Conservation (phyloP, 2,113 vertebrate genomes). For the Vireo altiloquus region DNA sequence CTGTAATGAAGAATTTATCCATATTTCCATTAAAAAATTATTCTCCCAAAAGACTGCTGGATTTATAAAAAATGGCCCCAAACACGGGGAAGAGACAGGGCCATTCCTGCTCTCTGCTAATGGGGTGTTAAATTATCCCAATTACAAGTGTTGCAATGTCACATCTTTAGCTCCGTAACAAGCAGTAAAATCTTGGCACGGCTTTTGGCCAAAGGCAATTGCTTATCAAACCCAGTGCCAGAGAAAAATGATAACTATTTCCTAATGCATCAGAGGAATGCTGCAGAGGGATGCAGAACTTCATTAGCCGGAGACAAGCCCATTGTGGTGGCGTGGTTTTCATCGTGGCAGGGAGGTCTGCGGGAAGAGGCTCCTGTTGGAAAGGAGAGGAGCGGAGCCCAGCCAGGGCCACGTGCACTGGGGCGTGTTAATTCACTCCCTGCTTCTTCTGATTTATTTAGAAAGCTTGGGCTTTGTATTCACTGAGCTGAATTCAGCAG, state of each 20-base stretch:
- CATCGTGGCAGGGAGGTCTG: neutral
- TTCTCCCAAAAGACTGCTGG: neutral
- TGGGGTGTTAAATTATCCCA: constrained; percentile 32
- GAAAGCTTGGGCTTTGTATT: neutral
- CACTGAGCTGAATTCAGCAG: neutral
- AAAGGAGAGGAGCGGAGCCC: neutral
- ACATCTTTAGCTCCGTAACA: constrained; percentile 16
- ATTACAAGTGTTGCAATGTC: neutral
- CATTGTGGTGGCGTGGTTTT: neutral
- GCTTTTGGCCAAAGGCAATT: constrained; percentile 28
- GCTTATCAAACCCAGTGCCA: constrained; percentile 10
- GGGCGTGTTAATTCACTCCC: rapidly evolving
- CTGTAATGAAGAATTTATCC: neutral
- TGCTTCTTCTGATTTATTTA: neutral
- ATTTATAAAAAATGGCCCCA: neutral
- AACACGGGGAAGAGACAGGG: neutral
- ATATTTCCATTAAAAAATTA: neutral
- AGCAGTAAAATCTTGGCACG: constrained; percentile 25
- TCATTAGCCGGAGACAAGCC: neutral
- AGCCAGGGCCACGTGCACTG: neutral
- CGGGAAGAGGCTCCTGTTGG: neutral
- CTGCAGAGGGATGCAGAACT: neutral
- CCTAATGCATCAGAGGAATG: constrained; percentile 9
- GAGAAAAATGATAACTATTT: constrained; percentile 27
- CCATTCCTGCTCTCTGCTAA: neutral